phyloP scores from a whole-genome alignment of 2,113 vertebrate genomes.

The Colistium nudipinnis region DNA sequence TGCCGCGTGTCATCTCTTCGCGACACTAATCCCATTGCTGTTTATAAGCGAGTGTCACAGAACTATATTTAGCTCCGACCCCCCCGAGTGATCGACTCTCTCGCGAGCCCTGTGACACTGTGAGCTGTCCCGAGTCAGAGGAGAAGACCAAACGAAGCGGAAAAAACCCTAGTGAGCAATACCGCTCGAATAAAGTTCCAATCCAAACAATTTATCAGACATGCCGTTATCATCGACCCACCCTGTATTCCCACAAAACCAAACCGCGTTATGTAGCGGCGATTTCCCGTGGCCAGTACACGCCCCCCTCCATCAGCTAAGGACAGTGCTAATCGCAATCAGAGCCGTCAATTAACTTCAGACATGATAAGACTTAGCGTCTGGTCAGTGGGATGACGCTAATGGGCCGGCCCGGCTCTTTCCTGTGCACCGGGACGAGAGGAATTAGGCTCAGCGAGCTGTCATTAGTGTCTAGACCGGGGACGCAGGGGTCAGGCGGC shows the following conservation, averaged over 20 bases:
- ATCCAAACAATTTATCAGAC: conserved; percentile 7
- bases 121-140: conserved; percentile 32
- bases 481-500: conserved; percentile 68
- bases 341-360: conserved; percentile 69
- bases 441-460: conserved; percentile 66
- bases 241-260: conserved; percentile 5
- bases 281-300: conserved; percentile 28
- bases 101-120: conserved; percentile 27
- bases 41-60: conserved; percentile 70
- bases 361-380: conserved; percentile 65
- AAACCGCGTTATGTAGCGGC: conserved; percentile 14
- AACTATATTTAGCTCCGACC: conserved; percentile 72
- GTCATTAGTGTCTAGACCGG: conserved; percentile 76
- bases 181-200: conserved; percentile 13
- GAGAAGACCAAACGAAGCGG: neutral
- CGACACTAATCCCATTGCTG: conserved; percentile 68
- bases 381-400: conserved; percentile 62
- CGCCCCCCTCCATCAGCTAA: conserved; percentile 60
- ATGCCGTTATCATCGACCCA: neutral
- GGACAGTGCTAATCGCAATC: conserved; percentile 62
- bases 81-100: conserved; percentile 36
- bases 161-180: neutral
- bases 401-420: conserved; percentile 67
- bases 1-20: conserved; percentile 45
- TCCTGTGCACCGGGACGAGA: conserved; percentile 56